phyloP scores from a whole-genome alignment of 1,140 invertebrate genomes.

The Phocides pigmalion region DNA sequence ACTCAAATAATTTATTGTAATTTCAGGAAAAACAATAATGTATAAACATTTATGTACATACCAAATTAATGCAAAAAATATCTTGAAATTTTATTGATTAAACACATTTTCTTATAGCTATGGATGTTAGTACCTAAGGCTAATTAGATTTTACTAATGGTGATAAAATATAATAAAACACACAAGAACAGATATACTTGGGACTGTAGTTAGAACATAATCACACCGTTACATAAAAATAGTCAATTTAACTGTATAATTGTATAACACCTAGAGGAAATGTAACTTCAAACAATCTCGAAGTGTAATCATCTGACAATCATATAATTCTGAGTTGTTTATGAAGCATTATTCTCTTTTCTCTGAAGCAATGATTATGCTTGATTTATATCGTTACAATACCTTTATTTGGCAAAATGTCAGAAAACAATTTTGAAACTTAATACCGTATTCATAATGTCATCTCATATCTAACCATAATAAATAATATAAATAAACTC shows the following conservation, averaged over 20 bases:
- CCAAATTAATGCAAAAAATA: too few relatives aligned
- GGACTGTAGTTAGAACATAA: too few relatives aligned
- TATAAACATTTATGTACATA: background rate
- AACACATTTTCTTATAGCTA: too few relatives aligned
- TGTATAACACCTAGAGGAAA: background rate
- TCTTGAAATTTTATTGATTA: too few relatives aligned
- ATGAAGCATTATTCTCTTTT: constrained; percentile 1
- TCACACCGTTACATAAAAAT: too few relatives aligned
- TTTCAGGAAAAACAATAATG: background rate
- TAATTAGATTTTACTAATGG: too few relatives aligned
- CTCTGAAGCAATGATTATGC: background rate
- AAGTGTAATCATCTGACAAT: constrained; percentile 1
- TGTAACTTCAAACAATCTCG: background rate
- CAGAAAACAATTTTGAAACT: background rate
- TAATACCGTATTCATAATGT: too few relatives aligned
- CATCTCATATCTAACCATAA: too few relatives aligned
- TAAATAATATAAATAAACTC: too few relatives aligned
- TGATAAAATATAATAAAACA: too few relatives aligned
- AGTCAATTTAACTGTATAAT: constrained; percentile 20
- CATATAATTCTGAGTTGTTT: constrained; percentile 1
- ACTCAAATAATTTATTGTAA: background rate
- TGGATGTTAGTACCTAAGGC: too few relatives aligned
- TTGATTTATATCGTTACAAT: background rate
- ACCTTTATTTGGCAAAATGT: background rate
- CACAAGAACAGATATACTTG: too few relatives aligned